Evolutionary conservation across 2,113 vertebrate species (phyloP).

Genomic region (Neolamprologus ventralis): DNA sequence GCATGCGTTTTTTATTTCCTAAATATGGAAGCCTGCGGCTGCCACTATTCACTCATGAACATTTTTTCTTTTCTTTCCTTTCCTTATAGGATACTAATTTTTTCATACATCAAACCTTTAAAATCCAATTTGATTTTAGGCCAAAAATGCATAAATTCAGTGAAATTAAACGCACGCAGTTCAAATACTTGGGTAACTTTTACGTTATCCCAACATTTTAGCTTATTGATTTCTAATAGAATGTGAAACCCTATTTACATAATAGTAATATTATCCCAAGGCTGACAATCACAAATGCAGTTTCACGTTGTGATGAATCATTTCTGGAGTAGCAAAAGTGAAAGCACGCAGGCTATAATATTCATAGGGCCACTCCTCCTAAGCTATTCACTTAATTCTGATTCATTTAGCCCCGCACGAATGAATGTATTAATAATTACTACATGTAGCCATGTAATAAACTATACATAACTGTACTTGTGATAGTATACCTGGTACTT

Average conservation of each 20-base stretch:
- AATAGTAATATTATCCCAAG: neutral
- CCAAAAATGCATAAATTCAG: neutral
- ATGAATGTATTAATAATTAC: neutral
- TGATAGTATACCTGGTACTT: neutral
- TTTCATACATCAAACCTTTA: neutral
- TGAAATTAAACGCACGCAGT: neutral
- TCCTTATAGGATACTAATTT: neutral
- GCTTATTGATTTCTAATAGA: neutral
- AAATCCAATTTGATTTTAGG: neutral
- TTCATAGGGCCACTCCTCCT: neutral
- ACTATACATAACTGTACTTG: neutral
- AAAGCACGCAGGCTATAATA: neutral
- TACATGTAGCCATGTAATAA: neutral
- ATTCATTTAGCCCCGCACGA: fast-evolving
- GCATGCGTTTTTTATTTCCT: neutral
- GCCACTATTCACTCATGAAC: neutral
- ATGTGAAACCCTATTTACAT: neutral
- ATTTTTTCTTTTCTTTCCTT: neutral
- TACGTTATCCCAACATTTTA: neutral
- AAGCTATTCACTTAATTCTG: neutral
- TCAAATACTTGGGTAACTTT: neutral
- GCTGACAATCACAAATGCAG: neutral
- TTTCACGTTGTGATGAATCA: fast-evolving
- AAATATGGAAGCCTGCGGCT: neutral
- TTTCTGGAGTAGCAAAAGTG: neutral